Percentiles rank a stretch among this genome's conserved stretches.
phyloP scores from a whole-genome alignment of 2,888 invertebrate genomes.

The Acanthosepion lycidas region DNA sequence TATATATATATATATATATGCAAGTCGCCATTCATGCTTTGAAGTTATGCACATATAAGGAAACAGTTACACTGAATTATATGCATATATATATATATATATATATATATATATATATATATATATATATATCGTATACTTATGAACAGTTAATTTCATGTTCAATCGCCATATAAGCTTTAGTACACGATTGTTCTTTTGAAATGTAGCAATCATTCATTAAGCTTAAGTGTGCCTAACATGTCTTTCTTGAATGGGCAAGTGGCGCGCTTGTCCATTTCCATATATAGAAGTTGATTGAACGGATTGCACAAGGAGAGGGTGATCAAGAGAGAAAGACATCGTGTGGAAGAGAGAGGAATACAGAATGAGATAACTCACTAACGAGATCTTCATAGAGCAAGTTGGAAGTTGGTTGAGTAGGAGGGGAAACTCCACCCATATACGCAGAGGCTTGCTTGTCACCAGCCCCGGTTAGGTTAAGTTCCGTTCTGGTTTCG shows the following conservation, averaged over 20 bases:
- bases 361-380: neutral
- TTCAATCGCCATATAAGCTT: neutral
- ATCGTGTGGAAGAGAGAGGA: neutral
- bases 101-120: neutral
- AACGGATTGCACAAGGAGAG: neutral
- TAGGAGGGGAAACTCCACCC: neutral
- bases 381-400: neutral
- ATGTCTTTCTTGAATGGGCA: conserved; percentile 9
- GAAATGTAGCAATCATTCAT: neutral
- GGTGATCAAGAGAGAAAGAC: neutral
- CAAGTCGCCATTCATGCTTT: neutral
- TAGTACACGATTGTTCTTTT: neutral
- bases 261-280: conserved; percentile 20
- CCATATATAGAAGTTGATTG: conserved; percentile 22
- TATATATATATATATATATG: neutral
- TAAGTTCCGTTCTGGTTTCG: neutral
- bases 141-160: neutral
- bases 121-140: neutral
- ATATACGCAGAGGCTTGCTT: neutral
- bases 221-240: neutral
- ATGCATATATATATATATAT: neutral
- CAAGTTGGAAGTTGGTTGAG: neutral
- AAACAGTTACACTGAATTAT: no score
- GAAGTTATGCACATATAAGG: neutral
- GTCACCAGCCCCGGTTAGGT: neutral